Evolutionary conservation across 2,797 vertebrate genomes (phyloP).

Genomic region (Sebastes trivittatus): DNA sequence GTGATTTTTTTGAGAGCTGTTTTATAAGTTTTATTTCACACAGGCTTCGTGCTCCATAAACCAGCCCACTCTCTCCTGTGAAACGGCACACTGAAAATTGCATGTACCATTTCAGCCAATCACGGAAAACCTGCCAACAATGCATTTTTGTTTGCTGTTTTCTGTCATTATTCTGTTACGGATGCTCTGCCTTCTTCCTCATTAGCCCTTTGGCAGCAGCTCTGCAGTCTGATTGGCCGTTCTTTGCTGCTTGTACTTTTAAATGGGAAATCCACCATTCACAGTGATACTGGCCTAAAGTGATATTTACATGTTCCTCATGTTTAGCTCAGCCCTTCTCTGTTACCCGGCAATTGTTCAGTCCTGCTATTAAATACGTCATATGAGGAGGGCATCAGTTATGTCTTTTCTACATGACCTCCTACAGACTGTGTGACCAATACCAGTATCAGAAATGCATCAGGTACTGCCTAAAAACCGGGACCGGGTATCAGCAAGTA

Average conservation of each 20-base stretch:
- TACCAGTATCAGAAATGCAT: no score
- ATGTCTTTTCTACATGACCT: neutral
- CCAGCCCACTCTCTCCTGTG: constrained; percentile 12
- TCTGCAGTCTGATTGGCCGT: neutral
- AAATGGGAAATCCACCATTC: neutral
- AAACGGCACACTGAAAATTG: neutral
- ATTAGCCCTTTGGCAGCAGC: neutral
- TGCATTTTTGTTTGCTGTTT: neutral
- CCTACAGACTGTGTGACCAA: no score
- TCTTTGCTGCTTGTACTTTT: neutral
- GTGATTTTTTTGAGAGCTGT: neutral
- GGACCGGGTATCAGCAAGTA: no score
- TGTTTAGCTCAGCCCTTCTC: neutral
- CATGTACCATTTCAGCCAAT: neutral
- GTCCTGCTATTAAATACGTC: neutral
- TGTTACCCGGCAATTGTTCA: neutral
- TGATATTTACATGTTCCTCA: neutral
- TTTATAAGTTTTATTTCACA: constrained; percentile 26
- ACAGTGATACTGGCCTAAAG: neutral
- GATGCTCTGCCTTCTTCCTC: neutral
- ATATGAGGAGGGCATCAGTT: neutral
- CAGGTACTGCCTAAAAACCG: no score
- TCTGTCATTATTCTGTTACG: neutral
- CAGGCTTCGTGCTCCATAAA: constrained; percentile 3
- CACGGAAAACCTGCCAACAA: neutral